These are phyloP conservation scores for Chelonus formosanus DNA, from an alignment of 2,888 invertebrate genomes.

Conservation along the genomic window DNA sequence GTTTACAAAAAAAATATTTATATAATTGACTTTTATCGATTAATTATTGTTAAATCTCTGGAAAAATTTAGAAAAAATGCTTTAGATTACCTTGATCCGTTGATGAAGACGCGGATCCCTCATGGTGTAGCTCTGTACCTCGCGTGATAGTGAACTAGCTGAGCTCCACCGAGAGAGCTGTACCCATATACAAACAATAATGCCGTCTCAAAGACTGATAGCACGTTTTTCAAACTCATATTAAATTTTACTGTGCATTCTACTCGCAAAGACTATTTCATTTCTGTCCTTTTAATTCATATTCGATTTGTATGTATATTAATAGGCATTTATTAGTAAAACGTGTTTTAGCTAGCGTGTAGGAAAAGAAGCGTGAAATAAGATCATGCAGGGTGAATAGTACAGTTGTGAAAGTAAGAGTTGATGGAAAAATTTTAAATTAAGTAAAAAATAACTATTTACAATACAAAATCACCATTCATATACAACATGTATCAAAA, in stretches of 20 bases:
- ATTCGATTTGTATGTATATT: not conserved
- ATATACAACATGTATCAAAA: conserved; percentile 40
- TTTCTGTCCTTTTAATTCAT: not conserved
- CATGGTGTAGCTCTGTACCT: conserved; percentile 71
- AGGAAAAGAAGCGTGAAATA: too few relatives aligned
- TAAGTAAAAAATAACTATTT: conserved; percentile 26
- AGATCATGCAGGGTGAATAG: too few relatives aligned
- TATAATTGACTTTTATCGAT: not conserved
- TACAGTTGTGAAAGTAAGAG: too few relatives aligned
- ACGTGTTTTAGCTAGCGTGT: too few relatives aligned
- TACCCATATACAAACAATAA: conserved; percentile 67
- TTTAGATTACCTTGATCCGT: conserved; percentile 60
- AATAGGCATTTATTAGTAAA: too few relatives aligned
- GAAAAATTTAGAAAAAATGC: not conserved
- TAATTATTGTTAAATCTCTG: not conserved
- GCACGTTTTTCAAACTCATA: not conserved
- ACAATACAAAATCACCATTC: not conserved
- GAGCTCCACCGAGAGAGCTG: conserved; percentile 74
- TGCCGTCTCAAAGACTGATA: conserved; percentile 57
- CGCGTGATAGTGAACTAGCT: conserved; percentile 71
- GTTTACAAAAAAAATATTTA: too few relatives aligned
- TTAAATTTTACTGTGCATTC: not conserved
- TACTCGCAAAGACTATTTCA: not conserved
- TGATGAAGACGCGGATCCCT: conserved; percentile 65
- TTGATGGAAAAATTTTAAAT: not conserved